These are phyloP conservation scores for Eulemur rufifrons DNA, from an alignment of 2,113 vertebrate species.

Conservation along the genomic window DNA sequence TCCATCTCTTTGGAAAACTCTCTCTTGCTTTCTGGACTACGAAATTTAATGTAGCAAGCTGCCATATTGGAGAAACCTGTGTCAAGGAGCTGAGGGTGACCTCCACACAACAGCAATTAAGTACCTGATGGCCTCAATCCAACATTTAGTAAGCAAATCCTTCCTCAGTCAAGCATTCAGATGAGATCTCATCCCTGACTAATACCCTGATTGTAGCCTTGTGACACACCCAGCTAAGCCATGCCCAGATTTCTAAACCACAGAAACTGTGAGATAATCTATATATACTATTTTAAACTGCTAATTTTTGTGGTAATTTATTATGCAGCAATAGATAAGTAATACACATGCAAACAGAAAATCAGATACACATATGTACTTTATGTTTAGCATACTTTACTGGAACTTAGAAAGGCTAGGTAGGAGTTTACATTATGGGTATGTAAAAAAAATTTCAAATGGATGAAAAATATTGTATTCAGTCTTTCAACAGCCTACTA, in stretches of 20 bases:
- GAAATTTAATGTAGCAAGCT: not conserved
- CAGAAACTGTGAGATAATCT: not conserved
- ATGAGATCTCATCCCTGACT: no score
- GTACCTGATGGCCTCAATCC: not conserved
- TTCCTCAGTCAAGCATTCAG: not conserved
- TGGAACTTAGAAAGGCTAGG: not conserved
- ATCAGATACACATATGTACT: not conserved
- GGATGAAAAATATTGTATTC: not conserved
- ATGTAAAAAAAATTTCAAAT: not conserved
- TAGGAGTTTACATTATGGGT: not conserved
- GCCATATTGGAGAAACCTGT: not conserved
- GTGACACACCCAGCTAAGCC: not conserved
- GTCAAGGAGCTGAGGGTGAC: not conserved
- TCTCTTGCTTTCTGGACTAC: not conserved
- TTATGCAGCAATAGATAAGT: not conserved
- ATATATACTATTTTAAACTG: not conserved
- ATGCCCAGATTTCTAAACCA: not conserved
- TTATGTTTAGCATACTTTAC: not conserved
- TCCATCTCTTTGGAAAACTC: not conserved
- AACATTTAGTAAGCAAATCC: not conserved
- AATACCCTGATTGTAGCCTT: not conserved
- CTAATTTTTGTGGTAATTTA: not conserved
- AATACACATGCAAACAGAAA: not conserved
- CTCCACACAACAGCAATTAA: not conserved
- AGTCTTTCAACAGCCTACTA: not conserved